Evolutionary conservation across 2,888 invertebrate species (phyloP), one percentile per base, ranked within the genome.

Genomic region (Polyploca ridens): DNA sequence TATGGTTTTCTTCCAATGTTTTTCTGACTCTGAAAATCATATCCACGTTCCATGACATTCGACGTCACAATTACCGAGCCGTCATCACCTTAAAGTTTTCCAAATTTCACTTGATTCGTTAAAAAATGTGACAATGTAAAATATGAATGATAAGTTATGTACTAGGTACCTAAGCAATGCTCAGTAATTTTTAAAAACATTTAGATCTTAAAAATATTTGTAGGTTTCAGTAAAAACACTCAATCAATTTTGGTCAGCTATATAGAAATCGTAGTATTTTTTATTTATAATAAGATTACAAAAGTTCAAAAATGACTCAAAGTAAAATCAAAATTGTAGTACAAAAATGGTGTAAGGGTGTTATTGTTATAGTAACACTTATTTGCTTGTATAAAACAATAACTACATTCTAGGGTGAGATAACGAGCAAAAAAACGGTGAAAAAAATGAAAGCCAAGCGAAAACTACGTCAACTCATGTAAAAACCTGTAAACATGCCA

Each of bases 401-500:
- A n/a, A 19, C 61, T 61, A 64, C 65, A 63, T 61, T 66, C 64
- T 63, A 66, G 33, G 64, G 67, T 65, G 65, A 62, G 49, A 33
- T 27, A 57, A 65, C 68, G 62, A 68, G 68, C 72, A 57, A 46
- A 54, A 54, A 19, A 70, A 74, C 70, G 41, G 41, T 13, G 41
- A 13, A 73, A 73, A 74, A 66, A 74, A 64, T 74, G 73, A 64
- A 80, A 86, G 86, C 85, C 80, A 85, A 79, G 82, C 87, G 77
- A 73, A 67, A 70, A 74, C 83, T 83, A 85, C 80, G 66, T 76
- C 74, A 77, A 81, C 81, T 79, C 77, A 87, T 89, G 91, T 91
- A 90, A 90, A 90, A 86, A 90, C 90, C 90, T 90, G 90, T 88
- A 90, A 89, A 87, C 93, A 93, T 93, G 93, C 93, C 84, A 86